Evolutionary conservation across 2,797 vertebrate genomes (phyloP).

Genomic region (Malurus splendens): DNA sequence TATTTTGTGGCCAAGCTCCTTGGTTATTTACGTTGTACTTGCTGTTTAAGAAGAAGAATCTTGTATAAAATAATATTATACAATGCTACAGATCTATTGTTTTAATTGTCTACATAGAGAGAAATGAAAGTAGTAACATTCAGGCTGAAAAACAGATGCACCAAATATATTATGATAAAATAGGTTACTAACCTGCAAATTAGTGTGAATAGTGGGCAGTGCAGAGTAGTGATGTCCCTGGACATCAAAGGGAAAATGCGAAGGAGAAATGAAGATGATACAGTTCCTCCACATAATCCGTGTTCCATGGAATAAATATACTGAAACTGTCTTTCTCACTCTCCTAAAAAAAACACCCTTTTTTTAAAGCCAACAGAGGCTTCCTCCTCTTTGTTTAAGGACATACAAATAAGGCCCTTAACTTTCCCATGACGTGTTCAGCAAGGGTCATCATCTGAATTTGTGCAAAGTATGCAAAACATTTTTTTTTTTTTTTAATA

Average conservation of each 20-base stretch:
- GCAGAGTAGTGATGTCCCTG: not conserved
- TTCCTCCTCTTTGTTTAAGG: not conserved
- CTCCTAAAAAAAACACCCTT: not conserved
- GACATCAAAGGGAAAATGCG: not conserved
- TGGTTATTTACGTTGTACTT: not conserved
- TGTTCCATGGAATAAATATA: not conserved
- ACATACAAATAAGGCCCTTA: not conserved
- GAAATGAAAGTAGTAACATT: not conserved
- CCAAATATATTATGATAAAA: not conserved
- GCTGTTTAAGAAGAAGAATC: not conserved
- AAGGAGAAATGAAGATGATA: not conserved
- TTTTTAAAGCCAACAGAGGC: not conserved
- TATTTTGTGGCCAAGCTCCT: not conserved
- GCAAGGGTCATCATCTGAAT: not conserved
- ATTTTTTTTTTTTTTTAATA: not conserved
- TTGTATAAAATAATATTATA: not conserved
- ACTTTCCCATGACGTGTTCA: not conserved
- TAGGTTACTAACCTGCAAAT: not conserved
- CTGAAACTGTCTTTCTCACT: not conserved
- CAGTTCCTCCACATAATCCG: rapidly evolving
- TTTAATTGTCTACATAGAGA: not conserved
- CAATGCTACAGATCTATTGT: not conserved
- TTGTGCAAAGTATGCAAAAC: not conserved
- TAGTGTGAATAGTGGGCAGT: not conserved
- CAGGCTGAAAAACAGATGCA: not conserved